These are phyloP conservation scores for Cephalotes varians DNA, from an alignment of 2,888 invertebrate species.

Conservation along the genomic window DNA sequence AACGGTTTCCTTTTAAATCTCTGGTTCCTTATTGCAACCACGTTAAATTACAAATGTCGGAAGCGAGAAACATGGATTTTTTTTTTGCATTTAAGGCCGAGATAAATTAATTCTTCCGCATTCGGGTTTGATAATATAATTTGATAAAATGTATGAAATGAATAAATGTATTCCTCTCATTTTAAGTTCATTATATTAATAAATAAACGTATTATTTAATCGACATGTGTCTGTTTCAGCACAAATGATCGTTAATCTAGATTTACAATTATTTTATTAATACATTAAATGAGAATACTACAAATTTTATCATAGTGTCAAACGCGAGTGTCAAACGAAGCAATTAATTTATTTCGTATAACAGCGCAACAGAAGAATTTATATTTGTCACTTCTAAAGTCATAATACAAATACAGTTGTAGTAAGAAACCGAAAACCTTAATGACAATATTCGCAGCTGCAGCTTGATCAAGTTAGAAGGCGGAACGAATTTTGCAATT, in stretches of 20 bases:
- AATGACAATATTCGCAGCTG: background rate
- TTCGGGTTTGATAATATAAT: background rate
- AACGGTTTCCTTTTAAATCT: background rate
- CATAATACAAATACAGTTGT: background rate
- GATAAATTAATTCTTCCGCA: background rate
- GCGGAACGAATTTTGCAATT: background rate
- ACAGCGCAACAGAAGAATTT: background rate
- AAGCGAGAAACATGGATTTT: background rate
- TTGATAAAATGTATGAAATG: background rate
- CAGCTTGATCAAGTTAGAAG: background rate
- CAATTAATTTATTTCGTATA: background rate
- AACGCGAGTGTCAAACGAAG: background rate
- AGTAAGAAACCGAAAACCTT: background rate
- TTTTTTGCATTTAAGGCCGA: background rate
- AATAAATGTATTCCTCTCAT: background rate
- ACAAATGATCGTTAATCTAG: background rate
- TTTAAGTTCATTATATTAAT: background rate
- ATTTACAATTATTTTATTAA: background rate
- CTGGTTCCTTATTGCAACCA: background rate
- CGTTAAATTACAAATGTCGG: background rate
- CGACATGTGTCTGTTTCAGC: background rate
- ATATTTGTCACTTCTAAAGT: background rate
- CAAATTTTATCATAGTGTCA: background rate
- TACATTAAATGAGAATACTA: background rate
- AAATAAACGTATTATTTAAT: conserved; percentile 2